Base-by-base conservation (phyloP, 2,888 invertebrate species). In the Himalopsyche tibetana region DNA sequence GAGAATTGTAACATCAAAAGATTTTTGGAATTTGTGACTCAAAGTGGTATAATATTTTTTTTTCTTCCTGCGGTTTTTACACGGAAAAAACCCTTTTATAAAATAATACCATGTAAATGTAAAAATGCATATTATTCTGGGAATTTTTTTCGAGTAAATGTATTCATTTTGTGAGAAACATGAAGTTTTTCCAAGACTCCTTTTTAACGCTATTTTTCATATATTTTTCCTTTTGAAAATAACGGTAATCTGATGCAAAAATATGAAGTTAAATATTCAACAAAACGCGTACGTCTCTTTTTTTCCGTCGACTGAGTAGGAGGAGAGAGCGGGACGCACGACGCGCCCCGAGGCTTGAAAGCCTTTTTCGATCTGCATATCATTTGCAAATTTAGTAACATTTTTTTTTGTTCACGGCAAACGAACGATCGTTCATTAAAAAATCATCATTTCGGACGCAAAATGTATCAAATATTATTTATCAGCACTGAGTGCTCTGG, bases 291-390 rank as follows among this genome's bases (percentile, higher is more conserved):
- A 56, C 80, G 55, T 84, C 84, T 63, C 51, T 81, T 81, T 82
- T 55, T 84, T 69, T 56, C 55, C 45, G 40, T 40, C 42, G 38
- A 28, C 55, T 45, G 28, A 11, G 69, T 45, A 42, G 56, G 63
- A 42, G 28, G 55, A 42, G 55, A 19, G 82, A 80, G 74, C 28
- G 80, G 80, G 83, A 86, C 55, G 81, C 80, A 80, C 79, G 63
- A 51, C 28, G 42, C 42, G 80, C 19, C 81, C 55, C n/a, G 79
- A 81, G 83, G 86, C 42, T 81, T 55, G 80, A 84, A 56, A 84
- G 81, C 80, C 83, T 84, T 81, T 83, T 83, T 83, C 86, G 80
- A 86, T 86, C 83, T 86, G 81, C 83, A 86, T 86, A 83, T 83
- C 80, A 86, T 86, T 86, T 86, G 84, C 84, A 84, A 80, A 84